Base-by-base conservation (phyloP, 2,797 vertebrate species). In the Sebastolobus alascanus region DNA sequence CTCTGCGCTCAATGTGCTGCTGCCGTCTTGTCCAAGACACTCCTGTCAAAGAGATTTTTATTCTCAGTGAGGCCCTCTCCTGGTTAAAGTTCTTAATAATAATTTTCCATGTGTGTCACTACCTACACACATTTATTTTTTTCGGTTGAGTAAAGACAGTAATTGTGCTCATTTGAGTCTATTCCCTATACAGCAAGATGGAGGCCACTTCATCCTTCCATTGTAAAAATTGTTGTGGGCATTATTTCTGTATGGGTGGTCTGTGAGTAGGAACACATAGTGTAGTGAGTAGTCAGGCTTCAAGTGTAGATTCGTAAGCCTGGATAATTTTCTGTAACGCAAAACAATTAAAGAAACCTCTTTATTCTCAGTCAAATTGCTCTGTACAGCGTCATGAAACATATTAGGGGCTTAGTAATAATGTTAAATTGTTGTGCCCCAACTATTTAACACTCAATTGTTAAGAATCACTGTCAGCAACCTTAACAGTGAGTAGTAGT, bases 281-380 rank as follows among this genome's bases (percentile, higher is more conserved):
- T 60, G 40, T 2, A 43, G 25, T 40, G 52, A 60, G 20, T 5
- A n/a, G 20, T 71, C 35, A 18, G 9, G 27, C 65, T 35, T 22
- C 50, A 50, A 59, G 5, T 27, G 16, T 7, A 69, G 14, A 65
- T 64, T 22, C 58, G 9, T 60, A 6, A 64, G 35, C 5, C 16
- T 14, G 9, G 29, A 35, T 46, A n/a, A 9, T 60, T 74, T 38
- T 18, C 33, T 29, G 14, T 66, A 50, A 68, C 50, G 13, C 7
- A 31, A 46, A 70, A 75, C 46, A 69, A 65, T 38, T 5, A 35
- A 35, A 25, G 13, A 75, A 54, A 61, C 2, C 0, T 14, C 9
- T 87, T 87, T 87, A 85, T 85, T 85, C 38, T 78, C 61, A 83
- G 68, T 73, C 67, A 33, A 52, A 35, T 4, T 13, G 14, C 7